Conservation (phyloP, 2,888 invertebrate genomes). For the Cephalotes varians region DNA sequence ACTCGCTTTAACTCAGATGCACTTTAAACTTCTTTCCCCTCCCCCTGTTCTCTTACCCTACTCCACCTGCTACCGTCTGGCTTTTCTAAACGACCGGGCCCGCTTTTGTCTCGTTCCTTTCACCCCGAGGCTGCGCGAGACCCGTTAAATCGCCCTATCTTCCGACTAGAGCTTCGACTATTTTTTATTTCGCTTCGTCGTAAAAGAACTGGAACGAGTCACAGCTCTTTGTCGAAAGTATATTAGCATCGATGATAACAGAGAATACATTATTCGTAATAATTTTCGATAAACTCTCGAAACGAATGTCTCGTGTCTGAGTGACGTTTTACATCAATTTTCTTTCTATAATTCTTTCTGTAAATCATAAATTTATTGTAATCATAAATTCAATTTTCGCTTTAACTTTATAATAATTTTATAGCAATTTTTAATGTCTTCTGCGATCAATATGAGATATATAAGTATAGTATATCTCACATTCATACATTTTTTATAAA, state of each 20-base stretch:
- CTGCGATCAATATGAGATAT: neutral
- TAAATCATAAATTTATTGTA: too few species aligned
- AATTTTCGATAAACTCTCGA: neutral
- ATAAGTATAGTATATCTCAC: too few species aligned
- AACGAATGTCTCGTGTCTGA: neutral
- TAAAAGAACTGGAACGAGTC: constrained; percentile 15
- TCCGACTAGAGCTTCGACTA: constrained; percentile 2
- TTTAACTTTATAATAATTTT: constrained; percentile 4
- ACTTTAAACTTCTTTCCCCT: constrained; percentile 43
- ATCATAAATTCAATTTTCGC: neutral
- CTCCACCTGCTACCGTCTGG: constrained; percentile 17
- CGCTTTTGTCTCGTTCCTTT: constrained; percentile 50
- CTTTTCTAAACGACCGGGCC: constrained; percentile 28
- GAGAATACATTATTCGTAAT: neutral
- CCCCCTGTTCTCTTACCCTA: neutral
- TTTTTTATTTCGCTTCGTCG: constrained; percentile 21
- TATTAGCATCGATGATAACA: constrained; percentile 32
- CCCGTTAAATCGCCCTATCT: constrained; percentile 52
- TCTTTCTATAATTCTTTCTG: too few species aligned
- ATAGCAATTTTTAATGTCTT: neutral
- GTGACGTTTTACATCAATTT: neutral
- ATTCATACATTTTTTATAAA: neutral
- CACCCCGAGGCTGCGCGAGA: constrained; percentile 40
- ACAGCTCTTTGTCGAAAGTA: constrained; percentile 26
- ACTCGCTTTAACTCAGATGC: constrained; percentile 59